Conservation (phyloP, 2,888 invertebrate species). For the Tachina grossa region DNA sequence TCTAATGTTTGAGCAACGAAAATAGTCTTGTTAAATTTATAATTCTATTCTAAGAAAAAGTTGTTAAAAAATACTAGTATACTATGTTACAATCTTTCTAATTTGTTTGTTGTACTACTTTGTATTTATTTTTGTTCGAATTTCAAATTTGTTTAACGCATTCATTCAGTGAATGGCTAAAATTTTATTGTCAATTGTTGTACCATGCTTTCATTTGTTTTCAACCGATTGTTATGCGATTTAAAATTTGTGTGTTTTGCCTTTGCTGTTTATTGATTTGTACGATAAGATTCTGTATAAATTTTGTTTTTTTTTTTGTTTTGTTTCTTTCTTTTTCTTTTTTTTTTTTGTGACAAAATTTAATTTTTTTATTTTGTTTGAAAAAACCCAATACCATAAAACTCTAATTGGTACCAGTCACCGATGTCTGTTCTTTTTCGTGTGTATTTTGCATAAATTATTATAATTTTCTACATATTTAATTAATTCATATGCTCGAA, state of each 20-base stretch:
- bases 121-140: not conserved
- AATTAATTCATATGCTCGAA: constrained; percentile 48
- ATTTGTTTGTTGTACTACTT: constrained; percentile 4
- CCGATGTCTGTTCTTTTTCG: constrained; percentile 51
- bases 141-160: constrained; percentile 36
- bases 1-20: not conserved
- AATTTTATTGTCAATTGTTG: constrained; percentile 43
- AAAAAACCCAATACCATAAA: constrained; percentile 32
- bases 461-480: constrained; percentile 51
- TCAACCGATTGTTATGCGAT: not conserved
- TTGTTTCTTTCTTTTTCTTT: not conserved
- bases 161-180: constrained; percentile 42
- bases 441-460: constrained; percentile 32
- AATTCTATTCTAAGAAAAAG: constrained; percentile 7
- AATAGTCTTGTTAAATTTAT: not conserved
- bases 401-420: constrained; percentile 64
- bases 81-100: not conserved
- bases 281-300: constrained; percentile 47
- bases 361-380: constrained; percentile 16
- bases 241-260: not conserved
- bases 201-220: constrained; percentile 10
- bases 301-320: not conserved
- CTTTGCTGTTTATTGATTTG: constrained; percentile 9
- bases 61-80: not conserved
- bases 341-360: not conserved